Evolutionary conservation across 2,888 invertebrate genomes (phyloP), one percentile per base, ranked within the genome.

Genomic region (Callyntrura sp.): DNA sequence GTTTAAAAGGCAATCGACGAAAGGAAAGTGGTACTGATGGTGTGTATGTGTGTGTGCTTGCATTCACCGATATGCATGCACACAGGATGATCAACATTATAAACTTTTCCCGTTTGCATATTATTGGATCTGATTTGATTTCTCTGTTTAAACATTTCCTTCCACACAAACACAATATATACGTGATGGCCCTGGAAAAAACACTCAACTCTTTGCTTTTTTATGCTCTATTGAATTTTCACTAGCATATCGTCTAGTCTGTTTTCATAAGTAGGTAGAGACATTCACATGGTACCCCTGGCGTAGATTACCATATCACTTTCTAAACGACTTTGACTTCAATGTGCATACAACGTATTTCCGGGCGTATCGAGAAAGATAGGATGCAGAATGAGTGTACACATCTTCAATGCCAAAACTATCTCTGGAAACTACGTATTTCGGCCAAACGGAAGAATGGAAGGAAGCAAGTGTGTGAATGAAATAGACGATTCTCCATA

Each of bases 41-140:
- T 4, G 9, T 23, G 20, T 45, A 3, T 12, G n/a, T 14, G 48
- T 20, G 12, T 76, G n/a, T 51, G 6, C 2, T 6, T 35, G n/a
- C 25, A 76, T 43, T 2, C 6, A 1, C 43, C 20, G 20, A 28
- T 35, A 6, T 12, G 20, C 45, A 35, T 45, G 28, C 73, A 78
- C 28, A 35, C 25, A 51, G 23, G 28, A 3, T 28, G 57, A 57
- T 57, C 51, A 55, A 78, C 78, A 55, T 81, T 55, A 20, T 78
- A 6, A 35, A n/a, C 17, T 85, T 76, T 68, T 65, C 55, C 68
- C 48, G 79, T 87, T 87, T 68, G 86, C 86, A 87, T 87, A 81
- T 87, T 87, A 87, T 87, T 87, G 86, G 78, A 65, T 81, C 43
- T 81, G 79, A 87, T 86, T 86, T 78, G 86, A 86, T 87, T 87